phyloP scores from a whole-genome alignment of 1,140 invertebrate genomes.

The Portunus trituberculatus region DNA sequence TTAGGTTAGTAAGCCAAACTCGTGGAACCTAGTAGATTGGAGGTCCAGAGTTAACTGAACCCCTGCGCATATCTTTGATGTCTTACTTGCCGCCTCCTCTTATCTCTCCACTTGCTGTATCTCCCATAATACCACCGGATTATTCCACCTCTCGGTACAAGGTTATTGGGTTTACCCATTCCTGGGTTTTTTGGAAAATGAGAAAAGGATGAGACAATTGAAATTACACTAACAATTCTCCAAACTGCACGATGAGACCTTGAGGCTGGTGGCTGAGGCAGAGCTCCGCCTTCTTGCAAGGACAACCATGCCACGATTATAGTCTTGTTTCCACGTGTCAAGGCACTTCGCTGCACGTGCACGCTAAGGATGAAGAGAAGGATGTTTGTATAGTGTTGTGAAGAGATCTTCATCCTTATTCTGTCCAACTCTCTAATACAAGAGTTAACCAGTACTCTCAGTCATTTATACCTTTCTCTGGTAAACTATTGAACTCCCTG shows the following conservation, averaged over 20 bases:
- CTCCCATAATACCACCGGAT: neutral
- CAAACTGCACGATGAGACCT: neutral
- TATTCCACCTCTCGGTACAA: neutral
- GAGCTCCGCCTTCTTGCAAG: too few relatives aligned
- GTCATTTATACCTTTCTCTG: too few relatives aligned
- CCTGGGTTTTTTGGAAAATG: neutral
- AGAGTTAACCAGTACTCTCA: too few relatives aligned
- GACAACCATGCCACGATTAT: neutral
- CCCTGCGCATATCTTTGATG: neutral
- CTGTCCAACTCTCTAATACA: too few relatives aligned
- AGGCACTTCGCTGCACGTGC: neutral
- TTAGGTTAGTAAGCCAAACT: neutral
- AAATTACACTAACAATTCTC: neutral
- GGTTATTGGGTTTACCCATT: neutral
- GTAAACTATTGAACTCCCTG: too few relatives aligned
- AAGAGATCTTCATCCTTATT: too few relatives aligned
- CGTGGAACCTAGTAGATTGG: neutral
- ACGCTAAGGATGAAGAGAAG: too few relatives aligned
- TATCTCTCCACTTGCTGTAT: neutral
- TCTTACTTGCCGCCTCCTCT: neutral
- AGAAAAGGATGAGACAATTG: neutral
- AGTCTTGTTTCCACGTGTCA: neutral
- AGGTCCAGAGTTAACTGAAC: neutral
- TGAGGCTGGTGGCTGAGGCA: too few relatives aligned
- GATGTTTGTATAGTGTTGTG: too few relatives aligned